These are phyloP conservation scores for Avahi laniger DNA, from an alignment of 2,797 vertebrate species.

Conservation along the genomic window DNA sequence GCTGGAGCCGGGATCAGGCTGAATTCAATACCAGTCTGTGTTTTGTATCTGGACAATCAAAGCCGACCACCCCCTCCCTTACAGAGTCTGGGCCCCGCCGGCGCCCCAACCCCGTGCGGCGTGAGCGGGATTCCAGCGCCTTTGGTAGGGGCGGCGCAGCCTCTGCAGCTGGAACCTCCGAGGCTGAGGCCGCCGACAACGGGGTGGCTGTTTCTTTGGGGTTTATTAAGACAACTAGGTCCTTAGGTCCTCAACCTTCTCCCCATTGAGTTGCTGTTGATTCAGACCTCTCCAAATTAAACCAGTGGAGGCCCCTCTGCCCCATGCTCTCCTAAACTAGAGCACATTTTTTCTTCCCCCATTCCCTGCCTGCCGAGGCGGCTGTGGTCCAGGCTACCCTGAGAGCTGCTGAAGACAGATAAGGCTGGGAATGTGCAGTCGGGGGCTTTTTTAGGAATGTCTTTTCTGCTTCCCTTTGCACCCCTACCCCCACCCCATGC, in stretches of 20 bases:
- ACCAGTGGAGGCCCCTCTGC: neutral
- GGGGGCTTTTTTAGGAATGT: conserved; percentile 49
- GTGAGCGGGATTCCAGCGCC: neutral
- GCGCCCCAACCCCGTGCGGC: neutral
- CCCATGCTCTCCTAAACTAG: neutral
- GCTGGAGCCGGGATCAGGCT: conserved; percentile 4
- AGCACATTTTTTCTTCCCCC: neutral
- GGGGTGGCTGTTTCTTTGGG: neutral
- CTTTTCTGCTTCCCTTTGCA: neutral
- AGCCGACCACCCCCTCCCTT: conserved; percentile 25
- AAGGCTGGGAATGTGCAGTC: neutral
- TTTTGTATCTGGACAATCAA: conserved; percentile 70
- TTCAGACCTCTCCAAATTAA: conserved; percentile 40
- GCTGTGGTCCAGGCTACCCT: neutral
- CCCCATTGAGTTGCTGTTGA: neutral
- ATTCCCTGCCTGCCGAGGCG: neutral
- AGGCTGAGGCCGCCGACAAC: neutral
- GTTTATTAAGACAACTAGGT: neutral
- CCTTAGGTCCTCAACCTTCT: neutral
- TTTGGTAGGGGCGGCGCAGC: neutral
- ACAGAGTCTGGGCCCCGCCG: neutral
- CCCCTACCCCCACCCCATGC: neutral
- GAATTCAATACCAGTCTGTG: conserved; percentile 70
- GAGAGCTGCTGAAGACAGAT: conserved; percentile 50
- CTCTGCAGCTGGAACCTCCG: neutral